phyloP scores from a whole-genome alignment of 2,888 invertebrate species.

The Ophonus ardosiacus region DNA sequence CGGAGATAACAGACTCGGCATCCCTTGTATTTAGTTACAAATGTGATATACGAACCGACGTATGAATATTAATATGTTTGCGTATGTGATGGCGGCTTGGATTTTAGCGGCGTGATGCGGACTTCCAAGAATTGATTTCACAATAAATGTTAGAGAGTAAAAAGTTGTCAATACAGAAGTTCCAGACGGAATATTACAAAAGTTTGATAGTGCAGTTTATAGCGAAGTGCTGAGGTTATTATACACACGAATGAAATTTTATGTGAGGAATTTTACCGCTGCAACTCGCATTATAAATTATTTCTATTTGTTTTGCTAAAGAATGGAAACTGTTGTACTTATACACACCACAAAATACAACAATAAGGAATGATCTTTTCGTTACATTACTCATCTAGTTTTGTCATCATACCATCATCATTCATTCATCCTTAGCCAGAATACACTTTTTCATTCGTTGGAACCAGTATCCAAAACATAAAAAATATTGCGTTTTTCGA shows the following conservation, averaged over 20 bases:
- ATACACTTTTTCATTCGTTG: no score
- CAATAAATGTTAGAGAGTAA: not conserved
- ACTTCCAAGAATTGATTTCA: slow-evolving; percentile 11
- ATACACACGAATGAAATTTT: slow-evolving; percentile 30
- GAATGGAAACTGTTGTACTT: no score
- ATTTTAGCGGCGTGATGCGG: slow-evolving; percentile 6
- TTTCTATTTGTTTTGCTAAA: no score
- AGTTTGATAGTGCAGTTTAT: slow-evolving; percentile 29
- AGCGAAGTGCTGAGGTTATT: not conserved
- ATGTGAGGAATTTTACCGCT: not conserved
- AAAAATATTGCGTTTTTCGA: no score
- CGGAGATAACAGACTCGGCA: not conserved
- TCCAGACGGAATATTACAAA: slow-evolving; percentile 15
- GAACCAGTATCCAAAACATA: no score
- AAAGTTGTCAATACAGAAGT: slow-evolving; percentile 40
- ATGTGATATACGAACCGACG: slow-evolving; percentile 36
- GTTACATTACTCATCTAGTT: no score
- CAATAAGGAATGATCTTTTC: no score
- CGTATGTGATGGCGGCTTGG: slow-evolving; percentile 27
- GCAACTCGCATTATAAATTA: no score
- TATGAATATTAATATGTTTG: slow-evolving; percentile 51
- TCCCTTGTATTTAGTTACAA: slow-evolving; percentile 17
- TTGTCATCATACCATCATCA: no score
- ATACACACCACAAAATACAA: no score
- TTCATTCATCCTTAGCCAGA: no score